Evolutionary conservation across 2,888 invertebrate species (phyloP), one percentile per base, ranked within the genome.

Genomic region (Sphecodes monilicornis): DNA sequence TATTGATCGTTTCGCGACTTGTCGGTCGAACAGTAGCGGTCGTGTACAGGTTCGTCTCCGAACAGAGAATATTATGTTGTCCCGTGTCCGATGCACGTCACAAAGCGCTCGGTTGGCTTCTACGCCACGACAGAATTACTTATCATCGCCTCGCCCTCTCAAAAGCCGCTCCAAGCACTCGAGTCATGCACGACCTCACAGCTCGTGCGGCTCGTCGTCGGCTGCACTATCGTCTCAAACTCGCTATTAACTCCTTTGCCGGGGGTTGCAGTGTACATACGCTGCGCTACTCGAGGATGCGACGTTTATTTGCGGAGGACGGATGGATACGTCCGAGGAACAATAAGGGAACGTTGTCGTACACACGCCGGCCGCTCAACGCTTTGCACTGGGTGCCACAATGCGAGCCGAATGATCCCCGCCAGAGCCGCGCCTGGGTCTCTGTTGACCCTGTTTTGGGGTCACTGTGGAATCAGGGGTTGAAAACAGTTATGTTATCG

Each of bases 231-330:
- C 70, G 81, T 71, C 43, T 29, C 54, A 26, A 75, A 39, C 71
- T 82, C 54, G 75, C 64, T 70, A 80, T 82, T 80, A 82, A 80
- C 75, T n/a, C 43, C 71, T 50, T 60, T 22, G 32, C 80, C 36
- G 4, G 1, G 75, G 29, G n/a, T 57, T 57, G n/a, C 79, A 26
- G n/a, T 11, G 16, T 16, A 22, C 60, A 68, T 16, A 73, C 57
- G 36, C 43, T 8, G 32, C 39, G 36, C 18, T 6, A 22, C 1
- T 41, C 11, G 26, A 71, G 54, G 36, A 66, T 54, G 29, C 80
- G 70, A 57, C 80, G 64, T 80, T 71, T 76, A 75, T 71, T 80
- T 54, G 26, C 71, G 26, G 8, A 36, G 41, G 43, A 57, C 46
- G 74, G 8, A 50, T 64, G 43, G 16, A 29, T 16, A 70, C 68